Evolutionary conservation across 2,888 invertebrate genomes (phyloP), one percentile per base, ranked within the genome.

Genomic region (Scaptomyza polygonia): DNA sequence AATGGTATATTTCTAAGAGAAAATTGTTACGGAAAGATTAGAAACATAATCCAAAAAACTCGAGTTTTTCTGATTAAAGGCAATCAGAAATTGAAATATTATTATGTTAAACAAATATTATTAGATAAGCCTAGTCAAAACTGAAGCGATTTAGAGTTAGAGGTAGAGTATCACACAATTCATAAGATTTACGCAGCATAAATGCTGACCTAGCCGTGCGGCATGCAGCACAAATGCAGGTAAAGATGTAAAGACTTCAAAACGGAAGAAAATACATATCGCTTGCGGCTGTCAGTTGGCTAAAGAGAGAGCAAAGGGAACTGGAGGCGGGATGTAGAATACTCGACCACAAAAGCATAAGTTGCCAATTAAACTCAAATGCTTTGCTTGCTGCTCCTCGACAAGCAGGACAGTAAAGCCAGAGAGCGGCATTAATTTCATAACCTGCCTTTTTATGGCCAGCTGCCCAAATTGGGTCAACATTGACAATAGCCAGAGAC

Each of bases 311-410:
- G 36, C 0, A 16, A 30, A 32, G 43, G 40, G 30, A 42, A 49
- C 12, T 34, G 51, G 32, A 47, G 56, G 52, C 25, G 25, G 4
- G 25, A 25, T 5, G 25, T 25, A 25, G 25, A 25, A 54, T 63
- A 74, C 77, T 83, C 66, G 77, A 82, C 88, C 76, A 84, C 85
- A 86, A 86, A 84, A 84, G 84, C 88, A 86, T 86, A 86, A 86
- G 88, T 85, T 88, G 88, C 87, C 86, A 86, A 88, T 86, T 86
- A 86, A 86, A 87, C 75, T 86, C 64, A 71, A 79, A 86, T 86
- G 87, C 82, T 88, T 69, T 79, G 79, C 79, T 77, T 76, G 75
- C 62, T 48, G 78, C 66, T 47, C 11, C 47, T 53, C 12, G 30
- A 14, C 39, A 16, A 59, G 56, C 47, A 62, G 72, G 72, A 52